Evolutionary conservation across 1,140 invertebrate species (phyloP), one percentile per base, ranked within the genome.

Genomic region (Cephus cinctus): DNA sequence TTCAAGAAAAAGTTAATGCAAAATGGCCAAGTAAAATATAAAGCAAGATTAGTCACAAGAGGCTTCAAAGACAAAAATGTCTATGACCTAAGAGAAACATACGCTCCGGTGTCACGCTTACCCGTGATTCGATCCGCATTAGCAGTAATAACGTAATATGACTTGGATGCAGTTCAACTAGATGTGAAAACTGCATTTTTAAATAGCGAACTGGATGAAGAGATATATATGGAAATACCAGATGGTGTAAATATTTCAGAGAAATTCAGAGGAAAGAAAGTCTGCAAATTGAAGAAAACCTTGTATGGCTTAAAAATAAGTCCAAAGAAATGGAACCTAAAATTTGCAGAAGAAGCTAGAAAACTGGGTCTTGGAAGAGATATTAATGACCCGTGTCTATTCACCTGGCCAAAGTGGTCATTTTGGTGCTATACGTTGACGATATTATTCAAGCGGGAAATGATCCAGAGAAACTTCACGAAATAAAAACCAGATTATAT

Each of bases 1-100:
- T 67, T 67, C 25, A 49, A 60, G 9, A 54, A 59, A 20, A 69
- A 67, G 43, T 6, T 21, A 2, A 23, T 25, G 2, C 15, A 16
- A 21, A 43, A 60, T 38, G 47, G 63, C 36, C 52, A 63, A 50
- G 30, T 58, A 35, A 56, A 55, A 44, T 66, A 69, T 55, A 52
- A 57, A 43, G 55, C 47, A 1, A 34, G 55, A 52, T 20, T 60
- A n/a, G 52, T 58, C 11, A 49, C 48, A 18, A 53, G 52, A 53
- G 56, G 50, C 4, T 59, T 59, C 38, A 41, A 44, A 36, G 42
- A 46, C 14, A 49, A 45, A 50, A 50, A 56, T 34, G 34, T 36
- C 14, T 35, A 52, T 23, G 27, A 32, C 20, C 18, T 31, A 3
- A 27, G 39, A 21, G 42, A 58, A 23, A 43, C 40, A 3, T 57